Conservation (phyloP, 2,113 vertebrate genomes). For the Calidris pygmaea region DNA sequence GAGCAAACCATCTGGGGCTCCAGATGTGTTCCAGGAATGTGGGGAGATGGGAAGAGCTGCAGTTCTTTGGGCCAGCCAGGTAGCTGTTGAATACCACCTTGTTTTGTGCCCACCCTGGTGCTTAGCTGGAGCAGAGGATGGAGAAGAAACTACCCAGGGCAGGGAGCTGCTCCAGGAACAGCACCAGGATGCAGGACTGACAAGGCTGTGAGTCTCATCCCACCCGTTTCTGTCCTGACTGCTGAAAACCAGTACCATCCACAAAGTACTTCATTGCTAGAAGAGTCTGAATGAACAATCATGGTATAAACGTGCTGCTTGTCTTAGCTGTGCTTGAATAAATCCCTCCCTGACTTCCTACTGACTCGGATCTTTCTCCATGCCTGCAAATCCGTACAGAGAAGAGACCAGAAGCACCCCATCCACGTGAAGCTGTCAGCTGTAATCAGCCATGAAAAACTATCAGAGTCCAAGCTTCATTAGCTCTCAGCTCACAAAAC, state of each 20-base stretch:
- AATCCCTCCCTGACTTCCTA: not conserved
- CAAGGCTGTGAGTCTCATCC: not conserved
- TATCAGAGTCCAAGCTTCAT: not conserved
- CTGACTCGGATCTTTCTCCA: not conserved
- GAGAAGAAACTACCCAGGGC: not conserved
- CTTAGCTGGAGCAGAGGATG: not conserved
- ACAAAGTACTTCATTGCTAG: not conserved
- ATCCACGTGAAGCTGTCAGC: not conserved
- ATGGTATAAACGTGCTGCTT: not conserved
- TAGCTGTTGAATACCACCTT: not conserved
- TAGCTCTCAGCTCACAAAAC: not conserved
- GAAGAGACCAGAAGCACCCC: not conserved
- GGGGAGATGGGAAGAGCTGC: not conserved
- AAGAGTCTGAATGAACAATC: not conserved
- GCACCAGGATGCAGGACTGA: not conserved
- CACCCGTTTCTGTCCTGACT: not conserved
- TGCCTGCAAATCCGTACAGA: not conserved
- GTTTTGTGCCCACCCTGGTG: not conserved
- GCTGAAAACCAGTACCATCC: not conserved
- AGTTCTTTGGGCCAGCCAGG: not conserved
- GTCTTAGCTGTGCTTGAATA: not conserved
- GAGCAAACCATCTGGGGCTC: rapidly evolving
- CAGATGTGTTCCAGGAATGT: not conserved
- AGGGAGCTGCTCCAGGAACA: not conserved
- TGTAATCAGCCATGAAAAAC: not conserved